Evolutionary conservation across 2,888 invertebrate species (phyloP).

Genomic region (Chironomus tentans): DNA sequence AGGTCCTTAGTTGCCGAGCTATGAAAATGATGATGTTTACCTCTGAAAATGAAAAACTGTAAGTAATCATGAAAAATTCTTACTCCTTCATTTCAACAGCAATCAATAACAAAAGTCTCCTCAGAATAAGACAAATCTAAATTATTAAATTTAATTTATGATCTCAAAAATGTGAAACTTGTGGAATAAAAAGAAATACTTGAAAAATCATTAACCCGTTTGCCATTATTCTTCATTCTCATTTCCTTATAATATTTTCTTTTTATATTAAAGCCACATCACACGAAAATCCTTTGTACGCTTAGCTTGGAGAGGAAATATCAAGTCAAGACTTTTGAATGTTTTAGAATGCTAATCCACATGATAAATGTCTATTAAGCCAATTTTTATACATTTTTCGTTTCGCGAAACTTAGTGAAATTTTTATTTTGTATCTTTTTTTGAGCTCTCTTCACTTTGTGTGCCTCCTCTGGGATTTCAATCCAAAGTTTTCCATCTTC

Average conservation of each 20-base stretch:
- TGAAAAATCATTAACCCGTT: neutral
- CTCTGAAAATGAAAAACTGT: too few relatives aligned
- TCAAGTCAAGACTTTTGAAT: neutral
- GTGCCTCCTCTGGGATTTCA: too few relatives aligned
- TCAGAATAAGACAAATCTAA: neutral
- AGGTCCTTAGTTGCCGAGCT: too few relatives aligned
- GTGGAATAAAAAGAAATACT: neutral
- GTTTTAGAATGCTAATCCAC: neutral
- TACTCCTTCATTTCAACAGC: too few relatives aligned
- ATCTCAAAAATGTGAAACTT: neutral
- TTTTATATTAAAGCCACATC: neutral
- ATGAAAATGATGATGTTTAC: too few relatives aligned
- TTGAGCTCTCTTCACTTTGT: too few relatives aligned
- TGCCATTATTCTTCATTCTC: neutral
- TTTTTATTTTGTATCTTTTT: neutral
- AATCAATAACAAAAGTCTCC: too few relatives aligned
- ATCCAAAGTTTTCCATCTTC: too few relatives aligned
- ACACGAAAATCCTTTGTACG: neutral
- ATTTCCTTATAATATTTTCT: neutral
- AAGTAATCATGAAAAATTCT: too few relatives aligned
- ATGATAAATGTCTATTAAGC: slow-evolving; percentile 26
- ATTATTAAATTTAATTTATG: neutral
- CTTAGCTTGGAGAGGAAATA: neutral
- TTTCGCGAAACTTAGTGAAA: neutral
- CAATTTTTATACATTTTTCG: neutral